Conservation (phyloP, 2,797 vertebrate species). For the Sebastes cheni region DNA sequence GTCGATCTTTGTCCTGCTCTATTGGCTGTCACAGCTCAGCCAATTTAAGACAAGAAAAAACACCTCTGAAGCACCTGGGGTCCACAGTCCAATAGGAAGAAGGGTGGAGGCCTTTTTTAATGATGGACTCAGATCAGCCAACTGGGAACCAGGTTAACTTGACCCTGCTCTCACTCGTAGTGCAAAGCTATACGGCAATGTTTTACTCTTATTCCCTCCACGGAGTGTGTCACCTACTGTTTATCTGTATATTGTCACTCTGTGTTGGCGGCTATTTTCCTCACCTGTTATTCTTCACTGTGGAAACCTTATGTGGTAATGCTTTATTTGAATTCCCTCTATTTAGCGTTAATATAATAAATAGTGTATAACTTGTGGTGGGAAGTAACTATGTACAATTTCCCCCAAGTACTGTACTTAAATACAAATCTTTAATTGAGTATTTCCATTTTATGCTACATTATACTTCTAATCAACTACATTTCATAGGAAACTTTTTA, state of each 20-base stretch:
- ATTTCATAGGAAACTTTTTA: not conserved
- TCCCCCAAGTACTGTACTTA: not conserved
- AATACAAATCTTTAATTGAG: not conserved
- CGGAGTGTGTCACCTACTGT: not conserved
- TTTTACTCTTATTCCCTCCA: constrained; percentile 17
- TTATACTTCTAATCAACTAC: not conserved
- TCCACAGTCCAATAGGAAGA: constrained; percentile 59
- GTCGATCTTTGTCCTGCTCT: constrained; percentile 60
- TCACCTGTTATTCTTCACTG: not conserved
- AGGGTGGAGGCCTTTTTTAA: constrained; percentile 42
- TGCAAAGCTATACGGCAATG: constrained; percentile 8
- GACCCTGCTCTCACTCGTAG: constrained; percentile 23
- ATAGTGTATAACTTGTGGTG: not conserved
- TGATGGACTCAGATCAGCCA: constrained; percentile 43
- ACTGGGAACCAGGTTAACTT: constrained; percentile 13
- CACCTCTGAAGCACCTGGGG: constrained; percentile 54
- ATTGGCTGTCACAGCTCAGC: constrained; percentile 76
- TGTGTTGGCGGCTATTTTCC: not conserved
- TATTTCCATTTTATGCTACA: not conserved
- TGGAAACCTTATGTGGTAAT: not conserved
- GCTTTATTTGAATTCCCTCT: not conserved
- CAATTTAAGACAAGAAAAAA: constrained; percentile 73
- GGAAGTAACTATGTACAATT: not conserved
- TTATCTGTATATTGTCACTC: not conserved
- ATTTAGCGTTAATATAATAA: not conserved